Percentiles rank a stretch among this genome's conserved stretches.
phyloP scores from a whole-genome alignment of 2,888 invertebrate species.

The Proisotoma minuta region DNA sequence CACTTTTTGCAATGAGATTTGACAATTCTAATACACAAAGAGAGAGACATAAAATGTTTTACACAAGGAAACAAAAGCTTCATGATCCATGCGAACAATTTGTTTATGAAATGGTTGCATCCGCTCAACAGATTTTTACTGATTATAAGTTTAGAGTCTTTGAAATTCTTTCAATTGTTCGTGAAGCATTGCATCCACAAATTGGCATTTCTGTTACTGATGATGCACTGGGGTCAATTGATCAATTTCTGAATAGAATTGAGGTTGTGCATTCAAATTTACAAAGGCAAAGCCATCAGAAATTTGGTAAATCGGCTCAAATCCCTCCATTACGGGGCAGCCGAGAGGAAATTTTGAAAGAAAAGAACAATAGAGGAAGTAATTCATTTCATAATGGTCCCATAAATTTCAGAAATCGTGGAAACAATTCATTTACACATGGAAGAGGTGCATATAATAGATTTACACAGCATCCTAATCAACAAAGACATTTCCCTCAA shows the following conservation, averaged over 20 bases:
- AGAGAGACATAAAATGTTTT: not conserved
- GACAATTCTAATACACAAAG: not conserved
- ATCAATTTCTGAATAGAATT: not conserved
- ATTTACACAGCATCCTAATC: too few species aligned
- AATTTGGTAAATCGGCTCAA: not conserved
- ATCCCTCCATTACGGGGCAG: not conserved
- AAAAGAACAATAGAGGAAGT: not conserved
- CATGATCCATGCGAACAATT: not conserved
- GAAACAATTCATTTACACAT: not conserved
- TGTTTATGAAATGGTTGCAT: not conserved
- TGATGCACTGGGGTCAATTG: not conserved
- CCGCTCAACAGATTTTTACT: not conserved
- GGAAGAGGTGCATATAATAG: not conserved
- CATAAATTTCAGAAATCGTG: too few species aligned
- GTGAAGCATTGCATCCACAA: not conserved
- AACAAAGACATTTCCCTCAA: too few species aligned
- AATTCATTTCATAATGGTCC: not conserved
- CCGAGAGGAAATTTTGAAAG: not conserved
- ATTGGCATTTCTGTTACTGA: not conserved
- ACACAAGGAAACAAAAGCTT: not conserved
- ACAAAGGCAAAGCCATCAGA: not conserved
- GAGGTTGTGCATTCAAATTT: not conserved
- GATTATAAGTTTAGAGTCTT: not conserved
- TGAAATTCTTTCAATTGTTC: not conserved
- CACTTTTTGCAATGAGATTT: not conserved